phyloP scores from a whole-genome alignment of 30 jellyfish, hydroid and myxozoan species.

The Aurelia sp. region DNA sequence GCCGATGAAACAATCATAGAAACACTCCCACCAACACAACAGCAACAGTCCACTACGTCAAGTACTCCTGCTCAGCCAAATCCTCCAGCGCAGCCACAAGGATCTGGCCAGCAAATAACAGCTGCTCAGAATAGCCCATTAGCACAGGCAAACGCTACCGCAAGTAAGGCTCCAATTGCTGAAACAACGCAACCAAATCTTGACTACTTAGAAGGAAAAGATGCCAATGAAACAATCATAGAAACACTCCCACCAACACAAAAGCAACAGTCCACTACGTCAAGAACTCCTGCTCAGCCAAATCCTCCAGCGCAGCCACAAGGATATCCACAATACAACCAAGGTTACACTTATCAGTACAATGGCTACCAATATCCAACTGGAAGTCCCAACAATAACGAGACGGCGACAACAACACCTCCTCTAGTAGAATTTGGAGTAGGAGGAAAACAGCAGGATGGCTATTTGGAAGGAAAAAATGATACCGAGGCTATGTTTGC shows the following conservation, averaged over 20 bases:
- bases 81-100: neutral
- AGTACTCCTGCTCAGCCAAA: neutral
- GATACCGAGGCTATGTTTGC: neutral
- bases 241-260: neutral
- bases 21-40: neutral
- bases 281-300: neutral
- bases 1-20: conserved; percentile 8
- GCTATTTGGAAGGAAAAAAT: neutral
- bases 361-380: neutral
- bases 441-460: neutral
- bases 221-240: conserved; percentile 15
- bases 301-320: neutral
- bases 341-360: neutral
- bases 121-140: neutral
- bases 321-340: neutral
- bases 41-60: conserved; percentile 5
- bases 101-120: neutral
- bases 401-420: neutral
- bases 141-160: neutral
- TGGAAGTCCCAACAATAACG: neutral
- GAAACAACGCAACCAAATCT: neutral
- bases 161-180: neutral
- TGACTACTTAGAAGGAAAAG: conserved; percentile 54
- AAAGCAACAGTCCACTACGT: conserved; percentile 10
- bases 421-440: neutral